Conservation (phyloP, 1,140 invertebrate species). For the Cotesia glomerata region DNA sequence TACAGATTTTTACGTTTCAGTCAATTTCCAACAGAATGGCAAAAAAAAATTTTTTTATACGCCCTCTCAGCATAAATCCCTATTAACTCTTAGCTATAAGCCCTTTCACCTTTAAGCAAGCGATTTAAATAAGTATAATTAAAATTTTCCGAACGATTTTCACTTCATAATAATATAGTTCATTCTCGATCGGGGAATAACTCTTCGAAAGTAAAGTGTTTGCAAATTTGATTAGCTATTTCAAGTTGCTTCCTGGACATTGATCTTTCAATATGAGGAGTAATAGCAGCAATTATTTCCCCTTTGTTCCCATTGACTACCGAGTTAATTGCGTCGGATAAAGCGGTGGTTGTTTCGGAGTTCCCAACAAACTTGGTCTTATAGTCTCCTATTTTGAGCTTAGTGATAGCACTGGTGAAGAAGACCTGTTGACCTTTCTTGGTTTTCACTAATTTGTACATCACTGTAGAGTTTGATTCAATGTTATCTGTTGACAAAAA, state of each 20-base stretch:
- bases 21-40: too few species aligned
- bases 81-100: too few species aligned
- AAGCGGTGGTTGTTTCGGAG: constrained; percentile 31
- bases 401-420: constrained; percentile 44
- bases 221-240: constrained; percentile 46
- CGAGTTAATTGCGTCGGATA: constrained; percentile 42
- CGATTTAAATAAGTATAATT: too few species aligned
- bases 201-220: constrained; percentile 52
- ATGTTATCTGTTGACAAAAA: constrained; percentile 39
- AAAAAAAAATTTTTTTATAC: too few species aligned
- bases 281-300: constrained; percentile 45
- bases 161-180: neutral
- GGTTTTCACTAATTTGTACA: constrained; percentile 33
- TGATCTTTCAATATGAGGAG: constrained; percentile 45
- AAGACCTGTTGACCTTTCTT: constrained; percentile 40
- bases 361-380: constrained; percentile 30
- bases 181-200: constrained; percentile 52
- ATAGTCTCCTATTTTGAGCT: constrained; percentile 42
- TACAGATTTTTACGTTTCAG: too few species aligned
- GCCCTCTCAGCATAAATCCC: too few species aligned
- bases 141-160: too few species aligned
- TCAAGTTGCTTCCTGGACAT: constrained; percentile 42
- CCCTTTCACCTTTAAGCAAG: too few species aligned
- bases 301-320: constrained; percentile 38
- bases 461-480: constrained; percentile 14